These are phyloP conservation scores for Meloidogyne floridensis DNA, from an alignment of 1,140 invertebrate genomes.

Conservation along the genomic window DNA sequence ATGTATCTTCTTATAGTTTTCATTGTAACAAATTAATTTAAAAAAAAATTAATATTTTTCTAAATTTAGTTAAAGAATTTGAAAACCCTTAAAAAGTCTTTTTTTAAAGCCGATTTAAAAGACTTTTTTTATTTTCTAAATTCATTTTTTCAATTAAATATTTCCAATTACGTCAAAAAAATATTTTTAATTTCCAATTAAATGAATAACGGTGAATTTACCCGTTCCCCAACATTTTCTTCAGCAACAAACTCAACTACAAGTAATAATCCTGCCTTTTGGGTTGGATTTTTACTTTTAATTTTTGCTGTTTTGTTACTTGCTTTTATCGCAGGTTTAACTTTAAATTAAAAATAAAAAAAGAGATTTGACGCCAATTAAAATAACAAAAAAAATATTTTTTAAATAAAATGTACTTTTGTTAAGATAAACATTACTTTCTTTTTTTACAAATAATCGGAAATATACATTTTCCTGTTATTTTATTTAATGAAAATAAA, in stretches of 20 bases:
- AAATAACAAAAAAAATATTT: background rate
- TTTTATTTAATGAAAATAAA: background rate
- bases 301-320: conserved; percentile 26
- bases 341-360: background rate
- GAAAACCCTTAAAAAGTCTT: no score
- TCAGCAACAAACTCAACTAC: background rate
- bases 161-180: no score
- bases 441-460: background rate
- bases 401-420: background rate
- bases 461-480: background rate
- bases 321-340: conserved; percentile 8
- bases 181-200: background rate
- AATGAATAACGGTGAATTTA: conserved; percentile 13
- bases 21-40: background rate
- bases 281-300: conserved; percentile 23
- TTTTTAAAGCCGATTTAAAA: no score
- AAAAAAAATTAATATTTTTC: background rate
- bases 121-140: no score
- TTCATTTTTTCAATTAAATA: no score
- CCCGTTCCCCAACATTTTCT: conserved; percentile 10
- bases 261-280: background rate
- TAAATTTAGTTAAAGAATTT: background rate
- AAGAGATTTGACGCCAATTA: conserved; percentile 5
- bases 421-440: background rate
- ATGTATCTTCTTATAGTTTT: background rate